Percentiles rank a stretch among this genome's conserved stretches.
phyloP scores from a whole-genome alignment of 2,888 invertebrate species.

The Caradrina clavipalpis region DNA sequence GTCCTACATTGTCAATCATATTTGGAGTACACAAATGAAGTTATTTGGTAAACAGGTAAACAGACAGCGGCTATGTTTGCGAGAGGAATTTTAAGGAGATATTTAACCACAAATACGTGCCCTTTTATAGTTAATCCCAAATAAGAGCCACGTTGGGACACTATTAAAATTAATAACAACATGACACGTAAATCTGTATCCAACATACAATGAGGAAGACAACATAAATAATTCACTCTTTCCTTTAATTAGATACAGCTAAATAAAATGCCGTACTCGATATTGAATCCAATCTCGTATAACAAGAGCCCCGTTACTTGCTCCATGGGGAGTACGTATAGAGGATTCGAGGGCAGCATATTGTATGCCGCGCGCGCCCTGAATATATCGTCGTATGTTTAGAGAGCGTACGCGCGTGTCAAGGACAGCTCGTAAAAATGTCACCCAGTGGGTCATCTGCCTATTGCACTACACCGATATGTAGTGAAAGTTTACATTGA shows the following conservation, averaged over 20 bases:
- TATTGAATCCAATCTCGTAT: conserved; percentile 22
- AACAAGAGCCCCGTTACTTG: conserved; percentile 53
- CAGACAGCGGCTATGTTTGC: neutral
- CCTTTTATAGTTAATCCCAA: neutral
- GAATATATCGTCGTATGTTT: conserved; percentile 65
- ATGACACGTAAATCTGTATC: neutral
- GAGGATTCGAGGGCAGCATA: conserved; percentile 59
- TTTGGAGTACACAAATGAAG: conserved; percentile 2
- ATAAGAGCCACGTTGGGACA: neutral
- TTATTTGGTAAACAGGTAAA: conserved; percentile 35
- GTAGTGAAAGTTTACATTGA: conserved; percentile 55
- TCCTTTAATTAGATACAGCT: no score
- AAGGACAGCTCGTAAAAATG: conserved; percentile 64
- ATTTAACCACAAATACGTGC: neutral
- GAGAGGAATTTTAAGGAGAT: neutral
- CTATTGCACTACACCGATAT: conserved; percentile 36
- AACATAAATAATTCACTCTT: neutral
- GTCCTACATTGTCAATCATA: conserved; percentile 15
- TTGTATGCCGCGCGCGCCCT: conserved; percentile 71
- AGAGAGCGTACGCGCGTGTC: conserved; percentile 49
- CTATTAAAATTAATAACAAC: neutral
- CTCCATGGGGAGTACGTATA: conserved; percentile 47
- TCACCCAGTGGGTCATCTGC: conserved; percentile 27
- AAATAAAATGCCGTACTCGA: neutral
- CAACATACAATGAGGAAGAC: conserved; percentile 11